These are phyloP conservation scores for Caenorhabditis sp. DNA, from an alignment of 2,888 invertebrate genomes.

Conservation along the genomic window DNA sequence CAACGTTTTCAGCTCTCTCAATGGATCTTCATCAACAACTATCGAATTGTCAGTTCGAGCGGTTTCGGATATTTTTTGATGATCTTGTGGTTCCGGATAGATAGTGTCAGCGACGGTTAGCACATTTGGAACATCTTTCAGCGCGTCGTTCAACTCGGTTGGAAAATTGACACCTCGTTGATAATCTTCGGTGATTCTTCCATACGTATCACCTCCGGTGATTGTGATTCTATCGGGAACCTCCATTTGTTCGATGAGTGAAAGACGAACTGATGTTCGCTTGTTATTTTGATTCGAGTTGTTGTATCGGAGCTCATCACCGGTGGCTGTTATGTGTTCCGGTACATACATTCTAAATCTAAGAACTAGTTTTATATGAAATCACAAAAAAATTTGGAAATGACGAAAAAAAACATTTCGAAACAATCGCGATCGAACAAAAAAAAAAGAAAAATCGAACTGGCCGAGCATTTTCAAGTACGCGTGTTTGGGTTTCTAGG, in stretches of 20 bases:
- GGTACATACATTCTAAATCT: slow-evolving; percentile 27
- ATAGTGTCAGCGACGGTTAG: slow-evolving; percentile 33
- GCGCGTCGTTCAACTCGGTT: slow-evolving; percentile 12
- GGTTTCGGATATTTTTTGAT: slow-evolving; percentile 21
- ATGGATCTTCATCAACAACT: slow-evolving; percentile 40
- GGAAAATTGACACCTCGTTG: slow-evolving; percentile 16
- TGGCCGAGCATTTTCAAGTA: not conserved
- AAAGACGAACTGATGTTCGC: slow-evolving; percentile 19
- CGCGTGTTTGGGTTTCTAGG: not conserved
- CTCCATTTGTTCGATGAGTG: slow-evolving; percentile 42
- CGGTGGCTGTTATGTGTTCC: slow-evolving; percentile 38
- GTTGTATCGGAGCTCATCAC: slow-evolving; percentile 27
- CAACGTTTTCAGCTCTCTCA: slow-evolving; percentile 33
- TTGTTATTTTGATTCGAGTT: not conserved
- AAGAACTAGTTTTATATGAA: too few species aligned
- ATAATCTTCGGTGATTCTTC: slow-evolving; percentile 29
- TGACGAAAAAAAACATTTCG: not conserved
- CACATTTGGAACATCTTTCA: slow-evolving; percentile 33
- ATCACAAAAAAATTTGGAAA: not conserved
- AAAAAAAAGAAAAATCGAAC: not conserved
- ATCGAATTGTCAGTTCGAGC: slow-evolving; percentile 37
- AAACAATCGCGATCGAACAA: not conserved
- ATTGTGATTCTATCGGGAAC: slow-evolving; percentile 38
- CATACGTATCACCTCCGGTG: slow-evolving; percentile 30
- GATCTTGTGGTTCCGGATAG: slow-evolving; percentile 28